These are phyloP conservation scores for Meda fulgida DNA, from an alignment of 2,797 vertebrate species.

Conservation along the genomic window DNA sequence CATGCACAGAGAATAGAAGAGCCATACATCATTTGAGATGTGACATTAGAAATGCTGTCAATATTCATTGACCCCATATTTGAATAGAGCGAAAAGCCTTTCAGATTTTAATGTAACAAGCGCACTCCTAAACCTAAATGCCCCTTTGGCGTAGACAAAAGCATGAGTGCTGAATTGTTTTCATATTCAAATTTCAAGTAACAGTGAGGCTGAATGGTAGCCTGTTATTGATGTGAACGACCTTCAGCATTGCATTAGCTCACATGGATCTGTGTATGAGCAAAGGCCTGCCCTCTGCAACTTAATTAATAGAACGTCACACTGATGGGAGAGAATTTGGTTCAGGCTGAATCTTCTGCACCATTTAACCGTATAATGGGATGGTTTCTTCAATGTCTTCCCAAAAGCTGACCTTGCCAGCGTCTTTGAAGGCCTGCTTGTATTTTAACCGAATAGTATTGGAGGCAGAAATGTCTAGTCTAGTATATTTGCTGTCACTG, in stretches of 20 bases:
- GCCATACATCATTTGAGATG: conserved; percentile 16
- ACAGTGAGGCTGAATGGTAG: conserved; percentile 8
- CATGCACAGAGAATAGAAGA: conserved; percentile 7
- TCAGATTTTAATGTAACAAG: conserved; percentile 29
- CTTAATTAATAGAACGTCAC: conserved; percentile 74
- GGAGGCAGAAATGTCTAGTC: conserved; percentile 51
- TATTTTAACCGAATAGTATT: conserved; percentile 45
- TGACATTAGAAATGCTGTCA: conserved; percentile 33
- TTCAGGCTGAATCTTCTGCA: conserved; percentile 77
- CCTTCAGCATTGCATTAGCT: conserved; percentile 62
- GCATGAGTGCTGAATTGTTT: conserved; percentile 19
- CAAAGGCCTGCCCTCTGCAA: conserved; percentile 67
- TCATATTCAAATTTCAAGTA: conserved; percentile 38
- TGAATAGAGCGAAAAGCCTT: conserved; percentile 21
- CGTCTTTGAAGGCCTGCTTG: conserved; percentile 61
- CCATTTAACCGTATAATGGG: conserved; percentile 80
- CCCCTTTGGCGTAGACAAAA: neutral
- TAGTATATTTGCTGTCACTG: neutral
- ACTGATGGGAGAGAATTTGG: conserved; percentile 67
- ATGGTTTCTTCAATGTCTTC: conserved; percentile 75
- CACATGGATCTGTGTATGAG: conserved; percentile 38
- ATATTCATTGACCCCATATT: conserved; percentile 42
- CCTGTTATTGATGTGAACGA: conserved; percentile 56
- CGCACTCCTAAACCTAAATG: conserved; percentile 4
- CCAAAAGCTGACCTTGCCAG: conserved; percentile 72